These are phyloP conservation scores for Pantherophis vulpinus DNA, from an alignment of 2,797 vertebrate genomes.

Conservation along the genomic window DNA sequence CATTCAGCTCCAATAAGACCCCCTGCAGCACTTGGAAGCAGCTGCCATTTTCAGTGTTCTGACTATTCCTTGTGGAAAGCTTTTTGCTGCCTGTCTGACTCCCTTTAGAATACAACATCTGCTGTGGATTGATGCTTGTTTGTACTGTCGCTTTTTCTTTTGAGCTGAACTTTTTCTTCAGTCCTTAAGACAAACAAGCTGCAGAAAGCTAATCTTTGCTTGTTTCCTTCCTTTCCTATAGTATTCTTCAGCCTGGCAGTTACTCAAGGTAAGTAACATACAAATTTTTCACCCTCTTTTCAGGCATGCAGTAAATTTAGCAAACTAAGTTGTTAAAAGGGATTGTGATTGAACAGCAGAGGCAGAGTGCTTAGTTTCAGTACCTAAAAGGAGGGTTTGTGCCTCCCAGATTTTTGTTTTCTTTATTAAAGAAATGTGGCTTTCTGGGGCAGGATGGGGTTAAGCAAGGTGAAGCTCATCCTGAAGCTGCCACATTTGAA, in stretches of 20 bases:
- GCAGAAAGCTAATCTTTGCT: neutral
- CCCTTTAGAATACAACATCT: neutral
- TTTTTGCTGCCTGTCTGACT: neutral
- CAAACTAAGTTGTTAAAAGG: neutral
- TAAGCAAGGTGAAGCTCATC: no score
- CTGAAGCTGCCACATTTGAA: no score
- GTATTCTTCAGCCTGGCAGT: neutral
- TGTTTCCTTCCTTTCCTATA: neutral
- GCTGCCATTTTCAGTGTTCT: neutral
- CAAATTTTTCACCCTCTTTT: neutral
- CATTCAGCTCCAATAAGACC: neutral
- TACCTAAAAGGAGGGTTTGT: neutral
- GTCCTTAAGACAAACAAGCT: neutral
- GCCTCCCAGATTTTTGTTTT: no score
- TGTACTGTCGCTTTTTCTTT: neutral
- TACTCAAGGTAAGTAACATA: neutral
- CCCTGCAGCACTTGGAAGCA: neutral
- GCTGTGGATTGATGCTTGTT: neutral
- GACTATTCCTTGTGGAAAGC: neutral
- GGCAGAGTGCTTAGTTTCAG: neutral
- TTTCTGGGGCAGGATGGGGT: no score
- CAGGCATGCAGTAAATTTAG: neutral
- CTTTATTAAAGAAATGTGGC: no score
- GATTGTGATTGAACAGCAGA: neutral
- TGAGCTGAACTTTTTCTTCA: neutral